phyloP scores from a whole-genome alignment of 2,113 vertebrate genomes.

The Chaetura pelagica region DNA sequence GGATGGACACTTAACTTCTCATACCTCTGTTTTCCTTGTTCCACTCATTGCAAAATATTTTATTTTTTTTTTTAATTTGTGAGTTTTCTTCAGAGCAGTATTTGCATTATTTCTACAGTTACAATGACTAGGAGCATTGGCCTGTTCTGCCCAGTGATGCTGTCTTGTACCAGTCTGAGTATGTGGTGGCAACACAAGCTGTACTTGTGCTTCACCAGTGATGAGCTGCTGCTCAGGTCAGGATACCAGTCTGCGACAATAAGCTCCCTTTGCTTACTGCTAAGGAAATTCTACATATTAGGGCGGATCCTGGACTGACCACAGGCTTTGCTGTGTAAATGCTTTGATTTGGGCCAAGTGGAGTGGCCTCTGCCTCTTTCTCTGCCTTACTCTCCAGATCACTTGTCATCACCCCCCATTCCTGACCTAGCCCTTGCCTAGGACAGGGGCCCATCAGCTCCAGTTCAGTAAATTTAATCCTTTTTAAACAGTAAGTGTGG shows the following conservation, averaged over 20 bases:
- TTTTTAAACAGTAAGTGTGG: background rate
- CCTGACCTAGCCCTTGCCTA: background rate
- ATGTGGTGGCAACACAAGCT: background rate
- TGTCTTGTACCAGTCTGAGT: background rate
- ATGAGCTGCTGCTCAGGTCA: background rate
- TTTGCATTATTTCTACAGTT: background rate
- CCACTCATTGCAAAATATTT: background rate
- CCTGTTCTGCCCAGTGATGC: background rate
- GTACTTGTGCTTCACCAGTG: rapidly evolving
- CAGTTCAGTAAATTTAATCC: background rate
- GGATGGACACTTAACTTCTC: background rate
- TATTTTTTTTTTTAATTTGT: background rate
- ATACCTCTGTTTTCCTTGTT: background rate
- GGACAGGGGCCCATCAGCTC: background rate
- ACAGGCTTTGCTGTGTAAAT: background rate
- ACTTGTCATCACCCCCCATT: rapidly evolving
- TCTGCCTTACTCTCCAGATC: background rate
- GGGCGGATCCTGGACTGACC: background rate
- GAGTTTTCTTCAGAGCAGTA: background rate
- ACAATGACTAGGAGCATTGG: rapidly evolving
- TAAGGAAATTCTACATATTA: background rate
- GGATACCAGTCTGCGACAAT: background rate
- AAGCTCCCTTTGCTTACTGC: background rate
- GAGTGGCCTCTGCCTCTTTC: background rate
- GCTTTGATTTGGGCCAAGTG: background rate